Conservation (phyloP, 2,797 vertebrate genomes). For the Hafferia zeledoni region DNA sequence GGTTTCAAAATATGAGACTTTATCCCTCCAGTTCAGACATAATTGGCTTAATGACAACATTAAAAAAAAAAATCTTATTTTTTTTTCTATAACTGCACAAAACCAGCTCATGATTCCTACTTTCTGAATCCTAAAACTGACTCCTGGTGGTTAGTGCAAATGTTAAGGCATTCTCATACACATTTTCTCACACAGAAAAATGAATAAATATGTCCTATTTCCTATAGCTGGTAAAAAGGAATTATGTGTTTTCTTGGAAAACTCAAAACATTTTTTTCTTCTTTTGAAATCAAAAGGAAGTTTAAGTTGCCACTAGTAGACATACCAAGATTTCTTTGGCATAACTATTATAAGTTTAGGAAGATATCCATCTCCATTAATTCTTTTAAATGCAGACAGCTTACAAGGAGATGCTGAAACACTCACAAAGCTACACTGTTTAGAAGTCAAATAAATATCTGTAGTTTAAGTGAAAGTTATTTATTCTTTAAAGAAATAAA, state of each 20-base stretch:
- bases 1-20: neutral
- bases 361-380: neutral
- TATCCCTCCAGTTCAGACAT: neutral
- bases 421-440: neutral
- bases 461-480: neutral
- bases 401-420: neutral
- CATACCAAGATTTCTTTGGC: neutral
- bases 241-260: neutral
- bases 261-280: neutral
- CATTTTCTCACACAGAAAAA: neutral
- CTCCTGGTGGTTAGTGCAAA: accelerated
- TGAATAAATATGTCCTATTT: accelerated
- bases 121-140: neutral
- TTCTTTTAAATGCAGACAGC: neutral
- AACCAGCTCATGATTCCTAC: neutral
- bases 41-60: neutral
- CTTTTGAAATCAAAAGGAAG: neutral
- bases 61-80: neutral
- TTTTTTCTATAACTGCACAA: neutral
- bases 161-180: neutral
- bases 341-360: neutral
- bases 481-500: neutral
- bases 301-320: neutral
- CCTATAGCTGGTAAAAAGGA: neutral
- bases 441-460: neutral